A percentile compares a stretch with the other conserved stretches of the same genome.
Evolutionary conservation across 53 echinoderm and acorn worm species (phyloP).

Genomic region (Temnopleurus reevesii): DNA sequence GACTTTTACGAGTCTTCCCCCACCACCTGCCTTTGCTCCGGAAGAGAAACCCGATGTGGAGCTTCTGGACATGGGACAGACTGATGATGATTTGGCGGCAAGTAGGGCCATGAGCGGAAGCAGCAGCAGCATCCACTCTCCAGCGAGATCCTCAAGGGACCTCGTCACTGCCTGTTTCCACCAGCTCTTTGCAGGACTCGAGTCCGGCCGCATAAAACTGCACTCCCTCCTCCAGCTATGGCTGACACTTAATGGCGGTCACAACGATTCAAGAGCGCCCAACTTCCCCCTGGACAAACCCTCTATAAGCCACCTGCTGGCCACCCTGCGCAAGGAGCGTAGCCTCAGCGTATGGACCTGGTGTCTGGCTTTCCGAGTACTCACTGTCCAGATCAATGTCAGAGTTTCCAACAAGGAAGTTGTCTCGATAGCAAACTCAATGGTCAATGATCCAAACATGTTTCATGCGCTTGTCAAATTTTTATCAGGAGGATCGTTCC

Average conservation of each 20-base stretch:
- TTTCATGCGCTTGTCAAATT: conserved; percentile 83
- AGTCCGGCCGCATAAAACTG: conserved; percentile 63
- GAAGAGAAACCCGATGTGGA: conserved; percentile 48
- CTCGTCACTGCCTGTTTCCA: conserved; percentile 89
- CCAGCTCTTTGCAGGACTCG: conserved; percentile 84
- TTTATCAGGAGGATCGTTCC: conserved; percentile 80
- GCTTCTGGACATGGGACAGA: conserved; percentile 43
- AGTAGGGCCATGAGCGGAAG: conserved; percentile 53
- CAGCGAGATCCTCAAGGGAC: conserved; percentile 71
- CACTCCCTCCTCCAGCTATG: conserved; percentile 84
- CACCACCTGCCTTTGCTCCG: conserved; percentile 28
- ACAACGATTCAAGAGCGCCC: conserved; percentile 77
- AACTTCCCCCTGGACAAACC: conserved; percentile 74
- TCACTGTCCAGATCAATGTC: conserved; percentile 81
- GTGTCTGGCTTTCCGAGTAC: conserved; percentile 89
- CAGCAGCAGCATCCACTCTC: conserved; percentile 32
- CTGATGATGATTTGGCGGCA: conserved; percentile 51
- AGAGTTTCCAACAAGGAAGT: conserved; percentile 65
- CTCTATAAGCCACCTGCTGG: conserved; percentile 77
- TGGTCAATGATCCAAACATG: conserved; percentile 82
- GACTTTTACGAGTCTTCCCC: conserved; percentile 65
- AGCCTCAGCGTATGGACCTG: conserved; percentile 86
- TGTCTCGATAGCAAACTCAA: conserved; percentile 68
- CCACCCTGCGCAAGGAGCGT: conserved; percentile 74
- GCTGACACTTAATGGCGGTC: conserved; percentile 76